These are phyloP conservation scores for Clarias gariepinus DNA, from an alignment of 2,113 vertebrate species.

Conservation along the genomic window DNA sequence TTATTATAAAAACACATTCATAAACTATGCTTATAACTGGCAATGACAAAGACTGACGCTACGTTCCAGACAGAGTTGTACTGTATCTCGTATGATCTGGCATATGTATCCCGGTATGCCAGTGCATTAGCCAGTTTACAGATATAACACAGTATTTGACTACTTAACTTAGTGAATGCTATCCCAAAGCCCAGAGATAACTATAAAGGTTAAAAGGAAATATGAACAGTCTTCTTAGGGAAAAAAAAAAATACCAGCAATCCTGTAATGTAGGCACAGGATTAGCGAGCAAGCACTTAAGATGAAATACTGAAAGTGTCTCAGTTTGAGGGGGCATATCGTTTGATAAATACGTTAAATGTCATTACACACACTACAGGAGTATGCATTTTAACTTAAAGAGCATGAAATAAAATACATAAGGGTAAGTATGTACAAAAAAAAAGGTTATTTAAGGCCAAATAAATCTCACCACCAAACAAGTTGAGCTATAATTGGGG, in stretches of 20 bases:
- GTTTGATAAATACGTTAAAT: constrained; percentile 10
- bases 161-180: neutral
- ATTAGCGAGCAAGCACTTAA: constrained; percentile 17
- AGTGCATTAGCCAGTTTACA: constrained; percentile 1
- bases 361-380: neutral
- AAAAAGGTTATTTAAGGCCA: neutral
- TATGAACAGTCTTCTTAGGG: constrained; percentile 1
- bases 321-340: neutral
- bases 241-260: neutral
- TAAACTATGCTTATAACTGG: constrained; percentile 6
- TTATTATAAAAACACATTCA: constrained; percentile 3
- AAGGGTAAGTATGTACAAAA: constrained; percentile 1
- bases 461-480: neutral
- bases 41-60: neutral
- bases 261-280: constrained; percentile 8
- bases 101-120: neutral
- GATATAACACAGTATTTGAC: neutral
- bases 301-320: constrained; percentile 30
- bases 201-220: neutral
- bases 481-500: neutral
- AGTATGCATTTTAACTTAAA: constrained; percentile 20
- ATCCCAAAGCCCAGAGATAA: neutral
- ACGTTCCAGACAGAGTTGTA: neutral
- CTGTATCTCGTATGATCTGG: neutral
- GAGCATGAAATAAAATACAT: neutral